Evolutionary conservation across 2,888 invertebrate species (phyloP).

Genomic region (Diloba caeruleocephala): DNA sequence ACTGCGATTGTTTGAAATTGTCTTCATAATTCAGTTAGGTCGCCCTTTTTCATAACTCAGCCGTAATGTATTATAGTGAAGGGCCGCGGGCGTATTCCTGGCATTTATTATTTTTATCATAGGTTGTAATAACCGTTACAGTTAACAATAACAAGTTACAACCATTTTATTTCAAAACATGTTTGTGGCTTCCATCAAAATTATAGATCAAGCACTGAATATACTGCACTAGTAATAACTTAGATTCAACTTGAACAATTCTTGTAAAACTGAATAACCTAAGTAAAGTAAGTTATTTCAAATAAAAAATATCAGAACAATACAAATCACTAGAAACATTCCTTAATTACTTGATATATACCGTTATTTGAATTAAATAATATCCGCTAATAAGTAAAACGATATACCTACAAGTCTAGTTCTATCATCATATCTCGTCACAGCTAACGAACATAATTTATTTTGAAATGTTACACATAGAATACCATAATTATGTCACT

Average conservation of each 20-base stretch:
- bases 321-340: constrained; percentile 8
- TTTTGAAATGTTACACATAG: no score
- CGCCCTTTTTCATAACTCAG: constrained; percentile 59
- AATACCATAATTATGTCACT: no score
- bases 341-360: neutral
- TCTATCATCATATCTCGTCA: no score
- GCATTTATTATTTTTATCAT: constrained; percentile 58
- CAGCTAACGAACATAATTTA: no score
- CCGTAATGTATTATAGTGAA: constrained; percentile 52
- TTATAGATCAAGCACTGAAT: neutral
- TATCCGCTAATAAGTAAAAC: neutral
- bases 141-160: constrained; percentile 37
- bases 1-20: constrained; percentile 62
- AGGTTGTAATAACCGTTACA: constrained; percentile 30
- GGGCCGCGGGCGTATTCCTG: constrained; percentile 34
- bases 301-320: constrained; percentile 13
- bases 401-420: no score
- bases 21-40: constrained; percentile 64
- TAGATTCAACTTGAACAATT: neutral
- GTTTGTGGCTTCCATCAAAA: no score
- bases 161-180: no score
- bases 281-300: constrained; percentile 4
- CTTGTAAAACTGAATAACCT: constrained; percentile 6
- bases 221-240: neutral
- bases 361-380: constrained; percentile 12